phyloP scores from a whole-genome alignment of 2,888 invertebrate genomes.

The Caenorhabditis sp. region DNA sequence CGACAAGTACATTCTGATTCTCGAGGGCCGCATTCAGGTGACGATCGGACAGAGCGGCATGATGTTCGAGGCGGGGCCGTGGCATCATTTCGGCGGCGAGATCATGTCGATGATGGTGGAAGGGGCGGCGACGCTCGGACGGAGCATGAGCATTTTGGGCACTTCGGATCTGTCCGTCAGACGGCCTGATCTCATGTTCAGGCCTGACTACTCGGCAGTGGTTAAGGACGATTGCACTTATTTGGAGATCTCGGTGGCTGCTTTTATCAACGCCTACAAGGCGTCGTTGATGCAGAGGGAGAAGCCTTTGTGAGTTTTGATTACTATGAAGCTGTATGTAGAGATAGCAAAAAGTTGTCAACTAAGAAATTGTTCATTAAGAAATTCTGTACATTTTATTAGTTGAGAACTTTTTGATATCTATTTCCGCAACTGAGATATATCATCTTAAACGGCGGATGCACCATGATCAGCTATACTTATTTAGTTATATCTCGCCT shows the following conservation, averaged over 20 bases:
- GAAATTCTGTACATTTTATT: too few species aligned
- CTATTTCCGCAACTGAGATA: too few species aligned
- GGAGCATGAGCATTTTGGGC: conserved; percentile 66
- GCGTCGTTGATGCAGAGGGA: conserved; percentile 70
- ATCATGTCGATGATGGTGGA: conserved; percentile 63
- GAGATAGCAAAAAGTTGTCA: not conserved
- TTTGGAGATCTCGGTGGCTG: conserved; percentile 66
- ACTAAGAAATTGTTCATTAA: too few species aligned
- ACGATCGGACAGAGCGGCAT: conserved; percentile 87
- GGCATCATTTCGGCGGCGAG: conserved; percentile 90
- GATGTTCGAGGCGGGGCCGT: conserved; percentile 94
- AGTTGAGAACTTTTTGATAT: too few species aligned
- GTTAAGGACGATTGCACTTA: conserved; percentile 72
- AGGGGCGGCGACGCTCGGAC: conserved; percentile 61
- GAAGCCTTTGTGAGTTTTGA: conserved; percentile 43
- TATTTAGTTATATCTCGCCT: too few species aligned
- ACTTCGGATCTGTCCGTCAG: conserved; percentile 60
- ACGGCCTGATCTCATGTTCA: conserved; percentile 71
- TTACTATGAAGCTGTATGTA: not conserved
- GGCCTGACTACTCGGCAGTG: conserved; percentile 64
- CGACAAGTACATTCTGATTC: conserved; percentile 90
- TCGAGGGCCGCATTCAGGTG: conserved; percentile 89
- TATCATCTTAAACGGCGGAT: too few species aligned
- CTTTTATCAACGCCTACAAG: conserved; percentile 70
- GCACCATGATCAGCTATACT: too few species aligned